phyloP scores from a whole-genome alignment of 2,113 vertebrate genomes.

The Eleginops maclovinus region DNA sequence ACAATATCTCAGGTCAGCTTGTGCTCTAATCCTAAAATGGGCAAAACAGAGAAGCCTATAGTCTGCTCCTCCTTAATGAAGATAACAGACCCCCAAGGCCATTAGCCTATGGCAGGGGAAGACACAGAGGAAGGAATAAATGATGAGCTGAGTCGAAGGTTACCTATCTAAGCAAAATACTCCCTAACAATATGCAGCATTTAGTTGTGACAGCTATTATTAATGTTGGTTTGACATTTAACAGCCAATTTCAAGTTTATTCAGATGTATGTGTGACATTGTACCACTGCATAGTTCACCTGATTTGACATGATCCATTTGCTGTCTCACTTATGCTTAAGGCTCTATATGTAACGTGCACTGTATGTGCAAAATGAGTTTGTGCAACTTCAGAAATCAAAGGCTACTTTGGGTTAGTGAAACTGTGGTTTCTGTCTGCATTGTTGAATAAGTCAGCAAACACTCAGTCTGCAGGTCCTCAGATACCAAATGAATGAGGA shows the following conservation, averaged over 20 bases:
- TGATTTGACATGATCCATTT: not conserved
- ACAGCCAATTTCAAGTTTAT: not conserved
- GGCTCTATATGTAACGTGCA: too few relatives aligned
- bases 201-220: not conserved
- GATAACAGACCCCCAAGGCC: too few relatives aligned
- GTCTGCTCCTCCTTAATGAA: too few relatives aligned
- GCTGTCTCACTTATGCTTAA: not conserved
- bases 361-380: too few relatives aligned
- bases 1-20: too few relatives aligned
- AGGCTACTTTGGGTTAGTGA: not conserved
- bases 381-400: not conserved
- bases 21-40: too few relatives aligned
- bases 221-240: not conserved
- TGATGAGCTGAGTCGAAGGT: too few relatives aligned
- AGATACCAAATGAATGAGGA: conserved; percentile 43
- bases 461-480: conserved; percentile 39
- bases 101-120: too few relatives aligned
- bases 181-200: too few relatives aligned
- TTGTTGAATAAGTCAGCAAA: conserved; percentile 13
- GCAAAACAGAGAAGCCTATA: too few relatives aligned
- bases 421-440: conserved; percentile 11
- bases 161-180: too few relatives aligned
- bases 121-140: too few relatives aligned
- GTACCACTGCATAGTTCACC: not conserved
- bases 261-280: not conserved